These are phyloP conservation scores for Tricholauxania praeusta DNA, from an alignment of 2,888 invertebrate genomes.

Conservation along the genomic window DNA sequence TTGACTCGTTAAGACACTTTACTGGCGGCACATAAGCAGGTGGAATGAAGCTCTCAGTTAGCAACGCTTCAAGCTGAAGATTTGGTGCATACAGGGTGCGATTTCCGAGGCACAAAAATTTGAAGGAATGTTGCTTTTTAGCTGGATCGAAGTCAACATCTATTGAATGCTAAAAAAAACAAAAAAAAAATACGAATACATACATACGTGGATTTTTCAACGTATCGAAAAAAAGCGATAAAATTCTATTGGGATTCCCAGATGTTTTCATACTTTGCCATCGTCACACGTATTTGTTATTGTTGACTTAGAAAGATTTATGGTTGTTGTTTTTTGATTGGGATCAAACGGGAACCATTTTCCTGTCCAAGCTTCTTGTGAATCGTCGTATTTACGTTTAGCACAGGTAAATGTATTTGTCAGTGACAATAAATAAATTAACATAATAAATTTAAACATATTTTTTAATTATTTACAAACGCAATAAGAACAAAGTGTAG, in stretches of 20 bases:
- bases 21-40: constrained; percentile 74
- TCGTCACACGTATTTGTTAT: constrained; percentile 72
- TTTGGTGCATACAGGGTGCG: constrained; percentile 69
- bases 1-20: constrained; percentile 76
- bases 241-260: too few species aligned
- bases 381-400: constrained; percentile 26
- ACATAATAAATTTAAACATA: constrained; percentile 41
- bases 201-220: not conserved
- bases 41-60: constrained; percentile 72
- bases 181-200: constrained; percentile 2
- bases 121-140: constrained; percentile 54
- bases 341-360: constrained; percentile 66
- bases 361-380: constrained; percentile 60
- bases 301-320: constrained; percentile 6
- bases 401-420: constrained; percentile 26
- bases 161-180: constrained; percentile 51
- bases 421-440: constrained; percentile 33
- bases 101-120: constrained; percentile 73
- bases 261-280: constrained; percentile 70
- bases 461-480: constrained; percentile 15
- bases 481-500: constrained; percentile 13
- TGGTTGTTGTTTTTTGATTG: constrained; percentile 29
- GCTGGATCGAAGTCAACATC: constrained; percentile 56
- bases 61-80: constrained; percentile 67
- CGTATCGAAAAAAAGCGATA: too few species aligned